Percentiles rank a stretch among this genome's conserved stretches.
Evolutionary conservation across 2,113 vertebrate species (phyloP).

Genomic region (Cnemophilus loriae): DNA sequence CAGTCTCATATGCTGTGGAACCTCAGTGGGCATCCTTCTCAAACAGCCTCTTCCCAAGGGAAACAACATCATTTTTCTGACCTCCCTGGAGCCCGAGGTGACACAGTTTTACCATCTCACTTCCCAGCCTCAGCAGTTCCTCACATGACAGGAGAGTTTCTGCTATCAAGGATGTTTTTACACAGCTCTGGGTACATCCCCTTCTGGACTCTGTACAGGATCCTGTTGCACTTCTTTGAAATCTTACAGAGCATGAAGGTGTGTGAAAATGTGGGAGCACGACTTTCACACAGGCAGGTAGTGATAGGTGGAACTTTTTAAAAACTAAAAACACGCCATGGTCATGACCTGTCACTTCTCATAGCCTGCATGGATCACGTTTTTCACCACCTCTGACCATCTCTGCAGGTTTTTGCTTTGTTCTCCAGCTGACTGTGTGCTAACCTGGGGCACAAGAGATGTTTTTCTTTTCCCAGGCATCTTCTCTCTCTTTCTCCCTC

Average conservation of each 20-base stretch:
- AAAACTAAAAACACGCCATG: background rate
- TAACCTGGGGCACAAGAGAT: background rate
- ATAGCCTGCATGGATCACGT: background rate
- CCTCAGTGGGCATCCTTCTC: background rate
- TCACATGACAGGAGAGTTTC: background rate
- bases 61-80: background rate
- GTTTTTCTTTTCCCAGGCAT: background rate
- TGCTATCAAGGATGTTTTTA: background rate
- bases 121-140: background rate
- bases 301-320: background rate
- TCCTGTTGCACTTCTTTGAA: background rate
- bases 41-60: background rate
- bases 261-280: fast-evolving
- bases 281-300: background rate
- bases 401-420: background rate
- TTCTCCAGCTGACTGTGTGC: background rate
- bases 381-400: background rate
- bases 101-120: background rate
- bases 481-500: background rate
- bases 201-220: background rate
- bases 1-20: background rate
- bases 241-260: background rate
- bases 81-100: background rate
- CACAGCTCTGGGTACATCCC: background rate
- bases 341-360: background rate